A percentile compares a stretch with the other conserved stretches of the same genome.
Conservation (phyloP, 2,113 vertebrate genomes). For the Sylvilagus bachmani region DNA sequence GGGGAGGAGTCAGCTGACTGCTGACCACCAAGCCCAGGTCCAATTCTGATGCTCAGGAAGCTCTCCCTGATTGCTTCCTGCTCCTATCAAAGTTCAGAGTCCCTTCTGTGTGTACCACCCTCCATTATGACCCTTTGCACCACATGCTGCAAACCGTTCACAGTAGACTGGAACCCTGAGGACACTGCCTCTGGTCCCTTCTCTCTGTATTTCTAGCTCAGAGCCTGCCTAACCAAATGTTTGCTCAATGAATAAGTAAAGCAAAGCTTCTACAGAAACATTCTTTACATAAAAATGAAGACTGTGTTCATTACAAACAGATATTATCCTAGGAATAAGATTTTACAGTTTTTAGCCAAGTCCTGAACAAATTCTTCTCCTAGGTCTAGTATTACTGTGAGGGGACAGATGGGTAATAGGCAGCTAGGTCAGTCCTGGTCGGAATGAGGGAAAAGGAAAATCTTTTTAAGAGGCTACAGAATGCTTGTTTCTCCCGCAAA, state of each 20-base stretch:
- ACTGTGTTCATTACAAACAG: constrained; percentile 77
- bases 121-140: neutral
- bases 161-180: neutral
- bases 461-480: too few species aligned
- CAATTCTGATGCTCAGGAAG: neutral
- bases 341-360: constrained; percentile 19
- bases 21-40: neutral
- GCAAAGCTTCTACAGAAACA: constrained; percentile 68
- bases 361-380: constrained; percentile 33
- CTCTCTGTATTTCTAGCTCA: constrained; percentile 41
- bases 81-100: neutral
- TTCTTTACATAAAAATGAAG: constrained; percentile 80
- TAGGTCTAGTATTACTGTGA: neutral
- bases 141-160: neutral
- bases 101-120: neutral
- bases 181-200: neutral
- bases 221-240: constrained; percentile 61
- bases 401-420: too few species aligned
- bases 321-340: neutral
- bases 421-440: too few species aligned
- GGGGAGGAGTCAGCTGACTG: neutral
- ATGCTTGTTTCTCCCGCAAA: too few species aligned
- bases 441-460: too few species aligned
- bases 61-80: neutral
- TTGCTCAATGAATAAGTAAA: constrained; percentile 70